Conservation (phyloP, 2,888 invertebrate genomes). For the Ochropleura plecta region DNA sequence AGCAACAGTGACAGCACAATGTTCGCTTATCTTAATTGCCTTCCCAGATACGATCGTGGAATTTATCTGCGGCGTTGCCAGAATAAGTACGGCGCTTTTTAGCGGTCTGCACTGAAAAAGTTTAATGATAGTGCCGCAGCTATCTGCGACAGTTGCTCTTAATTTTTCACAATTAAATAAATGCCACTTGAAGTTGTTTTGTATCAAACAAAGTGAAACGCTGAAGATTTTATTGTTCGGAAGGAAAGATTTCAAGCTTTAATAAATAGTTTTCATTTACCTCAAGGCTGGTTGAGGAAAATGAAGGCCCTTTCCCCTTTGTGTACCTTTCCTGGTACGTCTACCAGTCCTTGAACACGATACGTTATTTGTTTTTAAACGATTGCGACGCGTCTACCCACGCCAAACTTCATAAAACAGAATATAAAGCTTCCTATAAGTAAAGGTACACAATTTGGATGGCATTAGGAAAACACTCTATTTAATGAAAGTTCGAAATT, state of each 20-base stretch:
- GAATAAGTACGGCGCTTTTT: constrained; percentile 79
- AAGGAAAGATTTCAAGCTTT: constrained; percentile 39
- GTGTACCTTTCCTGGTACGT: constrained; percentile 29
- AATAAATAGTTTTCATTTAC: constrained; percentile 48
- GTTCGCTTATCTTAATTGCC: constrained; percentile 89
- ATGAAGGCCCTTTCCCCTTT: constrained; percentile 24
- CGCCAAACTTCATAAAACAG: constrained; percentile 24
- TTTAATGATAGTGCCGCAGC: constrained; percentile 78
- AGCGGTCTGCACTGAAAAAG: constrained; percentile 77
- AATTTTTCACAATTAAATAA: constrained; percentile 68
- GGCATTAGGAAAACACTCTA: constrained; percentile 58
- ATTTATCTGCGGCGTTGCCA: constrained; percentile 82
- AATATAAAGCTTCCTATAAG: constrained; percentile 20
- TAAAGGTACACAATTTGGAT: constrained; percentile 21
- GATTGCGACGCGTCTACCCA: constrained; percentile 38
- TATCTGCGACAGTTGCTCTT: constrained; percentile 65
- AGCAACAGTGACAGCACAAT: constrained; percentile 84
- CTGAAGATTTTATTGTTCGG: constrained; percentile 40
- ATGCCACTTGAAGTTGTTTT: constrained; percentile 61
- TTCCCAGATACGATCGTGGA: constrained; percentile 84
- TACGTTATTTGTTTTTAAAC: constrained; percentile 57
- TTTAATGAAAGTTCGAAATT: constrained; percentile 61
- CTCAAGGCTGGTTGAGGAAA: constrained; percentile 36
- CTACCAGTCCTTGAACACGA: constrained; percentile 33
- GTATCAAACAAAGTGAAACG: constrained; percentile 37